These are phyloP conservation scores for Hepsetus odoe DNA, from an alignment of 2,113 vertebrate species.

Conservation along the genomic window DNA sequence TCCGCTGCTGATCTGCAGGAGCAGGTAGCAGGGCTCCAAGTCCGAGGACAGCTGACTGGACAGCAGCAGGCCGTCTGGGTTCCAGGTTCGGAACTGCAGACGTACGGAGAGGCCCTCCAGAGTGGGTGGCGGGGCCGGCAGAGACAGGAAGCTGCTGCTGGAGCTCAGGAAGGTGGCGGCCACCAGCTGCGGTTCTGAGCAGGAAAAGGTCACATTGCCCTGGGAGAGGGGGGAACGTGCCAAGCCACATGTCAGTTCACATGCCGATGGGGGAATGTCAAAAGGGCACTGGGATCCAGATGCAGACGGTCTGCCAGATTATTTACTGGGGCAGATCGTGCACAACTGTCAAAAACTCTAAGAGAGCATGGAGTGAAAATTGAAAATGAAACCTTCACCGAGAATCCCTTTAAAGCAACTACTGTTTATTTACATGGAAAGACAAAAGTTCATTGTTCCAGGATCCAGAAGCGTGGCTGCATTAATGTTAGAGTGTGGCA, in stretches of 20 bases:
- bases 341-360: background rate
- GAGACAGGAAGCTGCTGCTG: slow-evolving; percentile 79
- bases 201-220: slow-evolving; percentile 90
- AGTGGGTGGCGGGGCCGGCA: slow-evolving; percentile 78
- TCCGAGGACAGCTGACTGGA: slow-evolving; percentile 72
- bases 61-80: slow-evolving; percentile 82
- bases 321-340: slow-evolving; percentile 6
- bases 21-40: slow-evolving; percentile 70
- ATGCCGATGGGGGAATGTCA: slow-evolving; percentile 16
- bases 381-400: background rate
- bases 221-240: slow-evolving; percentile 62
- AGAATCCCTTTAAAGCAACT: background rate
- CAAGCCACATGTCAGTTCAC: slow-evolving; percentile 42
- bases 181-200: slow-evolving; percentile 81
- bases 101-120: slow-evolving; percentile 80
- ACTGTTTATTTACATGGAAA: background rate
- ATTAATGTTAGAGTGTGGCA: too few relatives aligned
- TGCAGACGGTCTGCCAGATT: background rate
- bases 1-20: slow-evolving; percentile 75
- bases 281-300: slow-evolving; percentile 1
- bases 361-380: background rate
- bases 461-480: too few relatives aligned
- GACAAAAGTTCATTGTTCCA: background rate
- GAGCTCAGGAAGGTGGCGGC: slow-evolving; percentile 82
- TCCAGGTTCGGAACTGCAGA: slow-evolving; percentile 88